phyloP scores from a whole-genome alignment of 2,797 vertebrate species.

The Anguilla marmorata region DNA sequence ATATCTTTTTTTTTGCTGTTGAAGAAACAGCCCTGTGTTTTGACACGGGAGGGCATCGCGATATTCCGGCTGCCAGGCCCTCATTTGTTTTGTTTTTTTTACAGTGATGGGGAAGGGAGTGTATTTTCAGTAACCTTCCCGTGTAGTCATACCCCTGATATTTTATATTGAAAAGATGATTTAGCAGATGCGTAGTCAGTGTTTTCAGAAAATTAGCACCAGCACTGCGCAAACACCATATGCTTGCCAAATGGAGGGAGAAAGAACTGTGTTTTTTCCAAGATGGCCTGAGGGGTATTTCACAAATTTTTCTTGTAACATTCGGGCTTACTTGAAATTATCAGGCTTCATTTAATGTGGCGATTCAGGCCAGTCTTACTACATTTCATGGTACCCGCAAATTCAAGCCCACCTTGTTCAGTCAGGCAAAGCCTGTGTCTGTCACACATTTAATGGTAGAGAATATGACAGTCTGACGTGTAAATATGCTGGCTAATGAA shows the following conservation, averaged over 20 bases:
- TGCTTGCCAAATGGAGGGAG: neutral
- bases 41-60: neutral
- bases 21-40: neutral
- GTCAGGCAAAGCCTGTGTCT: neutral
- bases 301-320: neutral
- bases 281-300: conserved; percentile 1
- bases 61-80: neutral
- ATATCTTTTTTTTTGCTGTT: neutral
- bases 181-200: neutral
- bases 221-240: conserved; percentile 6
- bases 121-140: neutral
- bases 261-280: neutral
- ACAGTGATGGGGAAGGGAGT: neutral
- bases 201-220: neutral
- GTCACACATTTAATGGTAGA: neutral
- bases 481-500: neutral
- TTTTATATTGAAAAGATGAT: neutral
- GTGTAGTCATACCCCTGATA: conserved; percentile 11
- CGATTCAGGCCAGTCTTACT: neutral
- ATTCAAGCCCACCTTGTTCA: neutral
- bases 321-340: neutral
- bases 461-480: neutral
- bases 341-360: neutral
- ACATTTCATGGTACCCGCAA: neutral
- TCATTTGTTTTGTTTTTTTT: conserved; percentile 1